These are phyloP conservation scores for Chesias legatella DNA, from an alignment of 2,888 invertebrate genomes.

Conservation along the genomic window DNA sequence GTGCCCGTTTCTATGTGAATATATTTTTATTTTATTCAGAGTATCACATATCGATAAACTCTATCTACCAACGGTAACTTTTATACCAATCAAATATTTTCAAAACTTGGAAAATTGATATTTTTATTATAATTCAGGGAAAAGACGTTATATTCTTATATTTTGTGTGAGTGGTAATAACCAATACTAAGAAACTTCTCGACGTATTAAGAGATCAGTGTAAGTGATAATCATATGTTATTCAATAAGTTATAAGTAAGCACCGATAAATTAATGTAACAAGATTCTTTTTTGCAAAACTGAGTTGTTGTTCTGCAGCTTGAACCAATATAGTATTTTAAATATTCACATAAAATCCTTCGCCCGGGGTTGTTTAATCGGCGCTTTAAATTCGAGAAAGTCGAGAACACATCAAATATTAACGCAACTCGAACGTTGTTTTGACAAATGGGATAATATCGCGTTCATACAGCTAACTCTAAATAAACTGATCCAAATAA, in stretches of 20 bases:
- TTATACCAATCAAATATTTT: too few relatives aligned
- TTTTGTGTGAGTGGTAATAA: too few relatives aligned
- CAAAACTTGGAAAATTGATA: too few relatives aligned
- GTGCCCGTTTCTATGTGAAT: not conserved
- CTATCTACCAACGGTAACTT: too few relatives aligned
- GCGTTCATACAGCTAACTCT: constrained; percentile 67
- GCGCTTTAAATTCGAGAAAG: constrained; percentile 77
- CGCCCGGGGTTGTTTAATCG: constrained; percentile 74
- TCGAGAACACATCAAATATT: constrained; percentile 79
- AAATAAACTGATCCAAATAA: constrained; percentile 53
- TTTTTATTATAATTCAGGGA: too few relatives aligned
- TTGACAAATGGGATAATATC: constrained; percentile 73
- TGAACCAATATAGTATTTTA: constrained; percentile 76
- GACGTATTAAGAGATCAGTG: too few relatives aligned
- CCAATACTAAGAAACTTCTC: too few relatives aligned
- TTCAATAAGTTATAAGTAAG: too few relatives aligned
- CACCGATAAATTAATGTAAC: constrained; percentile 41
- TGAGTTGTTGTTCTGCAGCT: constrained; percentile 57
- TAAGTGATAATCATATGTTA: too few relatives aligned
- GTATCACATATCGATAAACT: too few relatives aligned
- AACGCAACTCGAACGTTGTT: constrained; percentile 67
- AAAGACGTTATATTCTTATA: too few relatives aligned
- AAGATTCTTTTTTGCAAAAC: constrained; percentile 53
- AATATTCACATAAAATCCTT: constrained; percentile 77
- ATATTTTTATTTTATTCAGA: too few relatives aligned